Conservation (phyloP, 2,113 vertebrate species). For the Elachura formosa region DNA sequence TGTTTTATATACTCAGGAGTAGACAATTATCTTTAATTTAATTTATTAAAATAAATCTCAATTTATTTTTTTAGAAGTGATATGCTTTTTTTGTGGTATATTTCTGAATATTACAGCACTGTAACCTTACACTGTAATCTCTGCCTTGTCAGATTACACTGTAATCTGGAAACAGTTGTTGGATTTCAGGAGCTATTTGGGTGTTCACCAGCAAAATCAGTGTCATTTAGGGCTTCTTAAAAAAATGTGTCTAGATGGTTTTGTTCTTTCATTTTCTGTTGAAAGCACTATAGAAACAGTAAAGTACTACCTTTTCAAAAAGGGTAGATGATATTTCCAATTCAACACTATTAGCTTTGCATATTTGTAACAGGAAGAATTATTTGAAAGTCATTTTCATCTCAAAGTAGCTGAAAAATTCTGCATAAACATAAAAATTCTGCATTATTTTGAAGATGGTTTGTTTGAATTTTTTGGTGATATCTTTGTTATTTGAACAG, state of each 20-base stretch:
- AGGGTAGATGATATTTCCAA: background rate
- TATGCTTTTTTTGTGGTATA: background rate
- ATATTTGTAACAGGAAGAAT: background rate
- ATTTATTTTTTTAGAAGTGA: background rate
- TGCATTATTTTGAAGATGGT: background rate
- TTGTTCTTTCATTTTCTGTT: background rate
- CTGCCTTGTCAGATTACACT: background rate
- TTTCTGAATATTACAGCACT: background rate
- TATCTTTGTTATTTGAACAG: background rate
- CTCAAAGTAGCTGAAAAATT: background rate
- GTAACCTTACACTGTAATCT: background rate
- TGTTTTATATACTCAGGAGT: background rate
- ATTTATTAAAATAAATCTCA: background rate
- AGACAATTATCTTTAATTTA: background rate
- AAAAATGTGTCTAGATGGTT: background rate
- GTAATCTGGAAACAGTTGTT: background rate
- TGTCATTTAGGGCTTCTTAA: background rate
- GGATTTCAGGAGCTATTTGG: background rate
- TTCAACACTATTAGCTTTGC: background rate
- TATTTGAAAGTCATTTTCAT: background rate
- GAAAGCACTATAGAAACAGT: background rate
- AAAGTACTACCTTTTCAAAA: background rate
- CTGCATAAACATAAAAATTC: background rate
- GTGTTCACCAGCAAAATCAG: background rate
- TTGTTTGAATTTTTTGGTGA: background rate